Conservation (phyloP, 2,888 invertebrate genomes). For the Agonopterix arenella region DNA sequence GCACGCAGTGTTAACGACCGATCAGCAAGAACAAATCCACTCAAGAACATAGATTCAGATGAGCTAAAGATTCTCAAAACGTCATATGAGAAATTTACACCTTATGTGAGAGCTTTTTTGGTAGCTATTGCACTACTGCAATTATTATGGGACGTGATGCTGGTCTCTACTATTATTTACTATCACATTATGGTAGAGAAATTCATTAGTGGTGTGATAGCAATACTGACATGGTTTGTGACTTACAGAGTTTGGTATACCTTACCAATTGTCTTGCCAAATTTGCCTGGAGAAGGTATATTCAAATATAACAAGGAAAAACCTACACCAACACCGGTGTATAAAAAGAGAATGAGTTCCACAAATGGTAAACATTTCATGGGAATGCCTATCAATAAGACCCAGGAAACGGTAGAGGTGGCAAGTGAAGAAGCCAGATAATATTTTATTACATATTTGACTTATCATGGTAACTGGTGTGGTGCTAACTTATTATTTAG, state of each 20-base stretch:
- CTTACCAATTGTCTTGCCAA: constrained; percentile 78
- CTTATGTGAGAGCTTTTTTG: constrained; percentile 86
- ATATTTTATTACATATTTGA: neutral
- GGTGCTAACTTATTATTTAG: constrained; percentile 5
- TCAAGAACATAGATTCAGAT: constrained; percentile 80
- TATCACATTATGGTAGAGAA: constrained; percentile 98
- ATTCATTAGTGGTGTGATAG: constrained; percentile 90
- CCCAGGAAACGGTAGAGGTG: constrained; percentile 43
- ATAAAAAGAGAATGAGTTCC: constrained; percentile 62
- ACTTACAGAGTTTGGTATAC: constrained; percentile 90
- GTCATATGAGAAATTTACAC: constrained; percentile 87
- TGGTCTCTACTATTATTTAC: constrained; percentile 93
- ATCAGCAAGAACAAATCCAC: constrained; percentile 78
- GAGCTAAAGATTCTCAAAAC: constrained; percentile 84
- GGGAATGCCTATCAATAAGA: constrained; percentile 85
- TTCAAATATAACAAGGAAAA: constrained; percentile 85
- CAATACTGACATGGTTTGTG: constrained; percentile 92
- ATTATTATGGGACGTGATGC: constrained; percentile 96
- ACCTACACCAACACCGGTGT: constrained; percentile 34
- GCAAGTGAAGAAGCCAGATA: constrained; percentile 52
- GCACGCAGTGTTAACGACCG: constrained; percentile 79
- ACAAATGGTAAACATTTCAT: constrained; percentile 81
- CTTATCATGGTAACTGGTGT: constrained; percentile 3
- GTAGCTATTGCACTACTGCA: constrained; percentile 87
- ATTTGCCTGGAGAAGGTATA: constrained; percentile 85